Conservation (phyloP, 2,888 invertebrate genomes). For the Apeira syringaria region DNA sequence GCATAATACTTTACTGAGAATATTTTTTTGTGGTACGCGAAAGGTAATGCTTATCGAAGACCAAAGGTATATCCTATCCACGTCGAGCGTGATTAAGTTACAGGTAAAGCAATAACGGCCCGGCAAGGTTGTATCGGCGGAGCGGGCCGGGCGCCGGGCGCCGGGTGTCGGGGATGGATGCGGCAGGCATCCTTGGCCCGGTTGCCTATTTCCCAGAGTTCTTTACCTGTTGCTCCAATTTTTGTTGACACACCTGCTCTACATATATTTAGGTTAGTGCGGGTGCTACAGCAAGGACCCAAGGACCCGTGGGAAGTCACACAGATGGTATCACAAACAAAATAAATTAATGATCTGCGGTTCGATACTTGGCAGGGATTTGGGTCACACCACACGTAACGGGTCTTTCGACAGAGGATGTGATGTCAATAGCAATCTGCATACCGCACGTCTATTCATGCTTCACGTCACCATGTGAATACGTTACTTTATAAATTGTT, state of each 20-base stretch:
- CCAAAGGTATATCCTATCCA: too few species aligned
- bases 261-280: constrained; percentile 30
- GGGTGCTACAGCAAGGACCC: constrained; percentile 33
- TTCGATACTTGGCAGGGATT: background rate
- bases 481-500: too few species aligned
- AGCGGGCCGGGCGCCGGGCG: constrained; percentile 21
- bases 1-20: too few species aligned
- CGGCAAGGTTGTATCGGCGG: constrained; percentile 20
- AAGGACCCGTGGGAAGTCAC: constrained; percentile 9
- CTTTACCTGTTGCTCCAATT: constrained; percentile 56
- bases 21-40: too few species aligned
- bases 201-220: constrained; percentile 49
- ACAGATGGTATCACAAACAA: constrained; percentile 7
- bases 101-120: constrained; percentile 10
- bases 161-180: too few species aligned
- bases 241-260: constrained; percentile 43
- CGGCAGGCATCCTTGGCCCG: constrained; percentile 52
- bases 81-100: constrained; percentile 9
- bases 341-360: background rate
- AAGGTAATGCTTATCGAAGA: too few species aligned
- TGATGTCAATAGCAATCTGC: constrained; percentile 15
- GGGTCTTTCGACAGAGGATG: background rate
- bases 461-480: too few species aligned
- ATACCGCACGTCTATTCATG: background rate
- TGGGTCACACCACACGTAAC: background rate